phyloP scores from a whole-genome alignment of 2,113 vertebrate genomes.

The Rhynchomys soricoides region DNA sequence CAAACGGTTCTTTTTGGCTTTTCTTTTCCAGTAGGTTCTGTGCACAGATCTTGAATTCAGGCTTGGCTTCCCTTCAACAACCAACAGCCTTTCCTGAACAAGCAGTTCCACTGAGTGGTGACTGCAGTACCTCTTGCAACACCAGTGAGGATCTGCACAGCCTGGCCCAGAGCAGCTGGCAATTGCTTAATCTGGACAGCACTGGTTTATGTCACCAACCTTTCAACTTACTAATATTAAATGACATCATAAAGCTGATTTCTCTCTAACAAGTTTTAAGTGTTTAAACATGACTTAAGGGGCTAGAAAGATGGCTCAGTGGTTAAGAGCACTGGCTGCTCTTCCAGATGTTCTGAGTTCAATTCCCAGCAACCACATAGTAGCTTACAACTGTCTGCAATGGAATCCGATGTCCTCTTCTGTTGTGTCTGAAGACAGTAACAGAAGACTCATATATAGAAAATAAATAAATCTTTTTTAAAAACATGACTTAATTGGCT shows the following conservation, averaged over 20 bases:
- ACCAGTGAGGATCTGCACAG: not conserved
- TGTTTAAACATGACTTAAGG: not conserved
- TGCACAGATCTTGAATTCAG: not conserved
- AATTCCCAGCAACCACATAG: too few relatives aligned
- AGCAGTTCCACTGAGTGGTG: not conserved
- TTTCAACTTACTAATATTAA: slow-evolving; percentile 23
- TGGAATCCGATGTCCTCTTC: too few relatives aligned
- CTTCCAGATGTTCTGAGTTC: too few relatives aligned
- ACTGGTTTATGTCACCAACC: not conserved
- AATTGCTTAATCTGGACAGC: not conserved
- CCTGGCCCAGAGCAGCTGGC: not conserved
- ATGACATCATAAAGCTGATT: not conserved
- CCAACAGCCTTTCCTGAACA: slow-evolving; percentile 47
- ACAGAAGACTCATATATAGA: too few relatives aligned
- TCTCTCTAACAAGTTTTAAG: not conserved
- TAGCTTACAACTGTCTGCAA: too few relatives aligned
- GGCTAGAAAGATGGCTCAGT: too few relatives aligned
- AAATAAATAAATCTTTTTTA: too few relatives aligned
- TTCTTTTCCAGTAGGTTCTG: not conserved
- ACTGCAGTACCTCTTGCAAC: not conserved
- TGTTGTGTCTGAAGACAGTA: too few relatives aligned
- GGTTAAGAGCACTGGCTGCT: too few relatives aligned
- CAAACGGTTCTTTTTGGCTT: not conserved
- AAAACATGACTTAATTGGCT: not conserved
- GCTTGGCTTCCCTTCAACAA: slow-evolving; percentile 2